phyloP scores from a whole-genome alignment of 2,797 vertebrate species.

The Centroberyx gerrardi region DNA sequence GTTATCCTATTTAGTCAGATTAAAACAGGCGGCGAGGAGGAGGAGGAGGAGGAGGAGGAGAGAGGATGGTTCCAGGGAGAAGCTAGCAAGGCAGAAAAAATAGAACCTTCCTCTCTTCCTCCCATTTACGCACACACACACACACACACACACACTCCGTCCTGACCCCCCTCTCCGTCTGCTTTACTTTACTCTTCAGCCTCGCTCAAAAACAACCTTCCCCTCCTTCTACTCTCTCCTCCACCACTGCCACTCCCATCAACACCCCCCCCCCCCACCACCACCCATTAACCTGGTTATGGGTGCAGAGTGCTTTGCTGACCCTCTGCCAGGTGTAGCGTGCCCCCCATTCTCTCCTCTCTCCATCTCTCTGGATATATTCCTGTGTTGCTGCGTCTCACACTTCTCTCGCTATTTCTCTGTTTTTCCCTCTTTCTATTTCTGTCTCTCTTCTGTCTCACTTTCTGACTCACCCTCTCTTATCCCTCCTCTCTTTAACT shows the following conservation, averaged over 20 bases:
- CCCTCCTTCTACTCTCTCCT: conserved; percentile 20
- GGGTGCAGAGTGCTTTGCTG: conserved; percentile 74
- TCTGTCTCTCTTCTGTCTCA: background rate
- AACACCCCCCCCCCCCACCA: conserved; percentile 20
- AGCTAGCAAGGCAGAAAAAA: conserved; percentile 74
- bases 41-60: conserved; percentile 56
- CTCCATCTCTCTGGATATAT: background rate
- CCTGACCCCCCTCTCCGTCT: conserved; percentile 6
- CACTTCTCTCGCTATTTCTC: background rate
- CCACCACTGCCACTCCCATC: conserved; percentile 38
- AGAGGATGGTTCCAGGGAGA: conserved; percentile 52
- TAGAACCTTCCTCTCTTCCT: conserved; percentile 47
- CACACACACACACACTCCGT: background rate
- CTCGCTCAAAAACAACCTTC: conserved; percentile 57
- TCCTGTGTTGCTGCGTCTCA: background rate
- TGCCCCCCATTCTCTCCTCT: conserved; percentile 13
- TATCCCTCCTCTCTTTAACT: background rate
- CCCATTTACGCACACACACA: conserved; percentile 29
- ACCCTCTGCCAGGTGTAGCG: conserved; percentile 71
- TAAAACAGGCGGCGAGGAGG: conserved; percentile 74
- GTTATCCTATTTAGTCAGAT: conserved; percentile 84
- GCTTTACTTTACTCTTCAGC: conserved; percentile 62
- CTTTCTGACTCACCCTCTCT: background rate
- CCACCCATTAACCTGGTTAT: conserved; percentile 76
- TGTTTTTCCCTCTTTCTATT: background rate